Conservation (phyloP, 2,888 invertebrate species). For the Odontocerum albicorne region DNA sequence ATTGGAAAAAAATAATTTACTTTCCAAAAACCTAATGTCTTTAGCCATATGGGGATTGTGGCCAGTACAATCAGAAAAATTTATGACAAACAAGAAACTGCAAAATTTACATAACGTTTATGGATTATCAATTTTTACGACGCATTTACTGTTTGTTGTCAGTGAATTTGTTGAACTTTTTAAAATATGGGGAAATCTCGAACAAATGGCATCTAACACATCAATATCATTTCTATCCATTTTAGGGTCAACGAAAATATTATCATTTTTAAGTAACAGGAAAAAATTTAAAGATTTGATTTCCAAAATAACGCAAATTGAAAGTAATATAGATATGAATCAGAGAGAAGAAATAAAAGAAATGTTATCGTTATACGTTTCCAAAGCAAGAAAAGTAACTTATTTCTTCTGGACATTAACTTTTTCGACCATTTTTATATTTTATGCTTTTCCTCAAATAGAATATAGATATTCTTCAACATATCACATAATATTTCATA, state of each 20-base stretch:
- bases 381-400: neutral
- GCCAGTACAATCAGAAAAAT: neutral
- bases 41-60: neutral
- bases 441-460: neutral
- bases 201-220: neutral
- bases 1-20: neutral
- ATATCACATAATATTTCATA: neutral
- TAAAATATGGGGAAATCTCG: neutral
- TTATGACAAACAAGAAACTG: too few species aligned
- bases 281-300: neutral
- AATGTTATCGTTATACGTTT: neutral
- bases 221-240: neutral
- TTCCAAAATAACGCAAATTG: neutral
- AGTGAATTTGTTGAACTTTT: neutral
- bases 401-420: neutral
- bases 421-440: neutral
- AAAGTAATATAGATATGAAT: neutral
- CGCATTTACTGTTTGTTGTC: neutral
- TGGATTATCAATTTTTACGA: too few species aligned
- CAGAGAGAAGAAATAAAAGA: neutral
- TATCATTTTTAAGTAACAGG: neutral
- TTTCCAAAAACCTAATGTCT: neutral
- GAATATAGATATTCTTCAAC: neutral
- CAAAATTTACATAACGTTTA: too few species aligned
- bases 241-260: neutral